phyloP scores from a whole-genome alignment of 1,140 invertebrate genomes.

The Drosophila ficusphila region DNA sequence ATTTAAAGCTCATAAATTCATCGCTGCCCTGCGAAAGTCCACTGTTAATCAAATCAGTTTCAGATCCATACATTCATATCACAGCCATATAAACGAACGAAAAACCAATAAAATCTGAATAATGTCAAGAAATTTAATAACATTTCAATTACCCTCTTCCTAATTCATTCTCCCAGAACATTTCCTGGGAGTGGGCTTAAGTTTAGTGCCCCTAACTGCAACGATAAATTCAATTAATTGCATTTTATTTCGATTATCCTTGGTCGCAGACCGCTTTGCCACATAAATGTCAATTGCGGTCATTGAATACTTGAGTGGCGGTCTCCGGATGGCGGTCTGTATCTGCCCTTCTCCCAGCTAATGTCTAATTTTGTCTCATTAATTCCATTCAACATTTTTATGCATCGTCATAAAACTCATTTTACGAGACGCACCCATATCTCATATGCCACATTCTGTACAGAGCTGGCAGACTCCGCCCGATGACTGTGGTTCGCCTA shows the following conservation, averaged over 20 bases:
- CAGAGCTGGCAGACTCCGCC: background rate
- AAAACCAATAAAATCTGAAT: too few species aligned
- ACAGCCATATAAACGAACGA: too few species aligned
- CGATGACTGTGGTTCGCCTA: constrained; percentile 50
- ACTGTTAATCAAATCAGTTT: background rate
- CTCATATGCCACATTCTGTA: background rate
- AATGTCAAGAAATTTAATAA: background rate
- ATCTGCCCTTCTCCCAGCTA: constrained; percentile 24
- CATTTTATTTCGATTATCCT: constrained; percentile 78
- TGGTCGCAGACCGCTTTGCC: background rate
- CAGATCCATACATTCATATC: too few species aligned
- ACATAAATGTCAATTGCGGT: constrained; percentile 76
- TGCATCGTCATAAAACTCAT: constrained; percentile 81
- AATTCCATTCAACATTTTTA: constrained; percentile 79
- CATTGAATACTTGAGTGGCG: constrained; percentile 66
- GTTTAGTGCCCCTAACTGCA: constrained; percentile 47
- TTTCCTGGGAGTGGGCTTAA: background rate
- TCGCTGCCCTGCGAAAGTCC: constrained; percentile 36
- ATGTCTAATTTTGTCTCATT: constrained; percentile 81
- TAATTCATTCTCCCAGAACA: background rate
- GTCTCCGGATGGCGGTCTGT: background rate
- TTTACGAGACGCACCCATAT: constrained; percentile 59
- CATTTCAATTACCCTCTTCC: background rate
- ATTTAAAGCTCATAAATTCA: constrained; percentile 80
- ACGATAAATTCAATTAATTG: constrained; percentile 82